These are phyloP conservation scores for Poeciliopsis turneri DNA, from an alignment of 2,797 vertebrate genomes.

Conservation along the genomic window DNA sequence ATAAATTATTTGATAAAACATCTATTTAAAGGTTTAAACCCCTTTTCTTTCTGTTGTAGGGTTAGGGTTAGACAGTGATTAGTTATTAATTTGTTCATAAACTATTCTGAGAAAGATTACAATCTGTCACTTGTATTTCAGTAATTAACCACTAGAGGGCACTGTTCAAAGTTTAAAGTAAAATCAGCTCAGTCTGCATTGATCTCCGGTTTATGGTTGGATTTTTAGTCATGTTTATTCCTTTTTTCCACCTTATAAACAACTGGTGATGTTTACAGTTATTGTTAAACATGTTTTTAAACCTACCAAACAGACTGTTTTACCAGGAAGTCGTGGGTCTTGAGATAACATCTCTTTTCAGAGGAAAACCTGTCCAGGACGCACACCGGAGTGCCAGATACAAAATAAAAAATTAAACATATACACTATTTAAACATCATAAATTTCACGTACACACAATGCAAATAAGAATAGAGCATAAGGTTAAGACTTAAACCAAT, in stretches of 20 bases:
- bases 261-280: not conserved
- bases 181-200: not conserved
- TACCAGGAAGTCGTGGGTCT: too few relatives aligned
- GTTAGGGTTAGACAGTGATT: not conserved
- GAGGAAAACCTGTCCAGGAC: not conserved
- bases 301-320: not conserved
- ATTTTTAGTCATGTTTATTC: not conserved
- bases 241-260: not conserved
- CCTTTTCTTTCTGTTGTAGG: not conserved
- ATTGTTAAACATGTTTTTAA: not conserved
- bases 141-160: conserved; percentile 13
- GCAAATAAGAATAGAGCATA: not conserved
- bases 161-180: not conserved
- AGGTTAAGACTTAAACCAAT: not conserved
- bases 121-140: not conserved
- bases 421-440: not conserved
- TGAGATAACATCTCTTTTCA: too few relatives aligned
- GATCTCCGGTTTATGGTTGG: not conserved
- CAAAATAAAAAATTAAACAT: not conserved
- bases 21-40: not conserved
- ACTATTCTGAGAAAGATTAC: conserved; percentile 32
- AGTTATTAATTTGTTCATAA: conserved; percentile 59
- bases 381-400: not conserved
- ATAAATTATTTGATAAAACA: not conserved
- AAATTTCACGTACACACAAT: too few relatives aligned